Evolutionary conservation across 2,797 vertebrate species (phyloP).

Genomic region (Australoheros facetus): DNA sequence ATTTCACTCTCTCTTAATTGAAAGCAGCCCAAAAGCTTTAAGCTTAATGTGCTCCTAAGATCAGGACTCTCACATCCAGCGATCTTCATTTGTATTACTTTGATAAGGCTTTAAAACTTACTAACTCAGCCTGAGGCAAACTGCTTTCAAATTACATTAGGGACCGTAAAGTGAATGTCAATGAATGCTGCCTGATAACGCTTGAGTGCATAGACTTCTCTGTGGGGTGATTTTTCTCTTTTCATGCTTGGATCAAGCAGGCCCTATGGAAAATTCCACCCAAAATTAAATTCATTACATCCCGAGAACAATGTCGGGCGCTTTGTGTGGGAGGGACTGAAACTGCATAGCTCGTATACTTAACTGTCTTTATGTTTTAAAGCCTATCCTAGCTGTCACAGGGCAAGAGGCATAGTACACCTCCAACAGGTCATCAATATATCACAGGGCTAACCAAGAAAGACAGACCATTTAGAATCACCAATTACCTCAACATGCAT

Average conservation of each 20-base stretch:
- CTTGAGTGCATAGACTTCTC: conserved; percentile 30
- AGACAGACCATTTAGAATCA: neutral
- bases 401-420: neutral
- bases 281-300: conserved; percentile 47
- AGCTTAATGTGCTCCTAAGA: conserved; percentile 19
- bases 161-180: conserved; percentile 48
- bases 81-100: conserved; percentile 55
- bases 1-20: conserved; percentile 25
- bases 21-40: conserved; percentile 23
- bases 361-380: neutral
- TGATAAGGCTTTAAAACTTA: conserved; percentile 57
- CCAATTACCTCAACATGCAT: neutral
- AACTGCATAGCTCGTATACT: neutral
- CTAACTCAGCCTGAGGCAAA: conserved; percentile 54
- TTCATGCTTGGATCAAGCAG: conserved; percentile 25
- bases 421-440: neutral
- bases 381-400: no score
- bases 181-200: conserved; percentile 41
- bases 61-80: conserved; percentile 9
- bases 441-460: neutral
- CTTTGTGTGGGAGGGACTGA: neutral
- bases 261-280: conserved; percentile 34
- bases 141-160: conserved; percentile 59
- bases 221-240: conserved; percentile 22
- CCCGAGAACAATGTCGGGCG: conserved; percentile 11